Base-by-base conservation (phyloP, 2,888 invertebrate genomes). In the Malachius bipustulatus region DNA sequence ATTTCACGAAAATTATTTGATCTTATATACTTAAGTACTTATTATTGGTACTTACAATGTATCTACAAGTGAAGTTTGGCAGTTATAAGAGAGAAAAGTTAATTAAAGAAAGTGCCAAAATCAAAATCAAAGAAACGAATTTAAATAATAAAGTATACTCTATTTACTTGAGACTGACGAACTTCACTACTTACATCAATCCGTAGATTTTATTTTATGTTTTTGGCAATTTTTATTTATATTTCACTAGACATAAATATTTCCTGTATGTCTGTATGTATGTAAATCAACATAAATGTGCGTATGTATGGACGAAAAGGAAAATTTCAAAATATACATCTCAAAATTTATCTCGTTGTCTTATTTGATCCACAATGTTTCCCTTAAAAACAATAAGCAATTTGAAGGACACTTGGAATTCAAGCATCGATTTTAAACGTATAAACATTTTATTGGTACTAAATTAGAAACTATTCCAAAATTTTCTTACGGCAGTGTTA, bases 241-340 rank as follows among this genome's bases (percentile, higher is more conserved):
- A 30, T 37, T 46, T 49, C 45, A 47, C 38, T 48, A 45, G 43
- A 31, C 40, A 40, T 56, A 55, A 57, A 52, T 50, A 52, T 51
- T 57, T 59, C 56, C 60, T 60, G 60, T 59, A 60, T 57, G 60
- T 61, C 54, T 59, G 61, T 60, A 57, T 62, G 60, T 58, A 57
- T 60, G 59, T 60, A 50, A 56, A 56, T 56, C 54, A 57, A 56
- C 52, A 54, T 59, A 55, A 55, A 56, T 60, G 59, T 59, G 56
- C 54, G 60, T 58, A 59, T 61, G 60, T 59, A 60, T 57, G 60
- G 55, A 59, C 58, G 57, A 54, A 54, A 49, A 57, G 52, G 57
- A 53, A 57, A 55, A 57, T 56, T 56, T 58, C 56, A 59, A 61
- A 59, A 59, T 59, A 55, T 58, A 55, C 55, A 47, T 37, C 39